A percentile compares a stretch with the other conserved stretches of the same genome.
These are phyloP conservation scores for Plusia festucae DNA, from an alignment of 2,888 invertebrate genomes.

Conservation along the genomic window DNA sequence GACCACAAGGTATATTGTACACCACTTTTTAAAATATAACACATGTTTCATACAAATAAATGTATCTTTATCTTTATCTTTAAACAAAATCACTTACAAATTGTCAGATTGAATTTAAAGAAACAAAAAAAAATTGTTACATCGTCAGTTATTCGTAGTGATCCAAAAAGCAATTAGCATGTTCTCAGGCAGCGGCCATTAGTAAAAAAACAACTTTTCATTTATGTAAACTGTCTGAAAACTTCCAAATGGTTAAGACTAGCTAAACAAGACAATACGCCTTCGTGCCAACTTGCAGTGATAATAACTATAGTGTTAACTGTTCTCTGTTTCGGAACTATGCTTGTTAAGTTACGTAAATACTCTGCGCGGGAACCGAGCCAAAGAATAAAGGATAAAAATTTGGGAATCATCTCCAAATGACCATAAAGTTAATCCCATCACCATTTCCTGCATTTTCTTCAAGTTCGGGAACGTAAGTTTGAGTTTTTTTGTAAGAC, in stretches of 20 bases:
- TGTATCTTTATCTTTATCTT: no score
- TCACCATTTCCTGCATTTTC: neutral
- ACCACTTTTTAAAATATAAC: no score
- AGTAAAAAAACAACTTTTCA: no score
- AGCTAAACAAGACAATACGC: neutral
- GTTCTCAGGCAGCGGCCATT: no score
- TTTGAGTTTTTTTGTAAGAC: neutral
- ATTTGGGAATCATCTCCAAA: slow-evolving; percentile 32
- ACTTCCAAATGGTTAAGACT: neutral
- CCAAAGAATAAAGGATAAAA: slow-evolving; percentile 25
- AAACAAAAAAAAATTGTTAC: no score
- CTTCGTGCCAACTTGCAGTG: neutral
- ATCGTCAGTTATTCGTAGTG: no score
- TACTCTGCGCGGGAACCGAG: slow-evolving; percentile 12
- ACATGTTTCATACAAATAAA: no score
- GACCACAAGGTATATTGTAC: no score
- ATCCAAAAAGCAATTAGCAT: no score
- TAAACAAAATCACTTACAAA: no score
- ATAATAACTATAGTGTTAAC: neutral
- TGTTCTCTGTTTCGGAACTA: neutral
- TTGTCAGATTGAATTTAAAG: no score
- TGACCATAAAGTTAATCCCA: slow-evolving; percentile 14
- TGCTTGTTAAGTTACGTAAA: neutral
- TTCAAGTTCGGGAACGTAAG: neutral
- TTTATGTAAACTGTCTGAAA: neutral